Evolutionary conservation across 2,888 invertebrate genomes (phyloP), one percentile per base, ranked within the genome.

Genomic region (Clivina fossor): DNA sequence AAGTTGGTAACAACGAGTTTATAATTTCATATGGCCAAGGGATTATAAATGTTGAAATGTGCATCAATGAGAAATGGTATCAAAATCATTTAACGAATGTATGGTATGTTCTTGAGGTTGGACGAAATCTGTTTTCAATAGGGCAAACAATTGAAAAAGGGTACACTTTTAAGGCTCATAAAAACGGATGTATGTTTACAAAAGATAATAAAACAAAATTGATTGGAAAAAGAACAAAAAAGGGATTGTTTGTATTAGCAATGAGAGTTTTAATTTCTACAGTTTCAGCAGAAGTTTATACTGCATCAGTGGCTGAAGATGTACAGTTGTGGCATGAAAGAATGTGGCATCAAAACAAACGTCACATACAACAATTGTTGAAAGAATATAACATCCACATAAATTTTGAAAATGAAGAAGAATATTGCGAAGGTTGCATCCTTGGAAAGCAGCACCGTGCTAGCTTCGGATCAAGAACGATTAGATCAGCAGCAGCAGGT

Each of bases 341-440:
- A n/a, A 15, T 61, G 40, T 24, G 56, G 3, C 58, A 61, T 44
- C 58, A 57, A 49, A 61, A 59, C 13, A 56, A 57, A 44, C 49
- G 26, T 4, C 57, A 61, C 18, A 50, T 60, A 9, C 22, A 49
- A 35, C 41, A 28, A 22, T 18, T 58, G 51, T 46, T 61, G 8
- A 46, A 54, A 41, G 7, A 37, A 11, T 20, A 22, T 8, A 47
- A 32, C 15, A 48, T 60, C n/a, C 43, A 54, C 5, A 30, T 57
- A 8, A 30, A 30, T 3, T 11, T 30, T 9, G 32, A 41, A 20
- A 33, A n/a, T 2, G 49, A 49, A n/a, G 51, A 62, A 28, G 30
- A 56, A 9, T 62, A 61, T 24, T 62, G 62, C 50, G 61, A 58
- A 43, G 58, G 46, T 1, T 64, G 60, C 49, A 22, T 60, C 24